Conservation (phyloP, 2,888 invertebrate genomes). For the Tetragonula carbonaria region DNA sequence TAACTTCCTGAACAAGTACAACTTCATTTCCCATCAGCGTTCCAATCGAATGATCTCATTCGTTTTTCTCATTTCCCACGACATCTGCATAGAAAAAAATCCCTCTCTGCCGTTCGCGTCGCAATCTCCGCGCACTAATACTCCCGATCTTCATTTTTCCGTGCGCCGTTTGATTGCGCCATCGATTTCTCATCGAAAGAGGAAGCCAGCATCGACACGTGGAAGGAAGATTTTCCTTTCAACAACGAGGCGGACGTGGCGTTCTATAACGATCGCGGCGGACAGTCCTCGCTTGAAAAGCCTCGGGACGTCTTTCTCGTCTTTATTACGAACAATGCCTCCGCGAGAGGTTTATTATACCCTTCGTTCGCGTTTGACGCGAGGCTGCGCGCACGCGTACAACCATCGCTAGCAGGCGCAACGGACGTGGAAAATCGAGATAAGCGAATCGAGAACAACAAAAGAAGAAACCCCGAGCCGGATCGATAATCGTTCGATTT, state of each 20-base stretch:
- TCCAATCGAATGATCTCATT: conserved; percentile 15
- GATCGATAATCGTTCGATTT: conserved; percentile 69
- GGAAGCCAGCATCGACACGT: background rate
- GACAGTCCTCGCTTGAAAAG: conserved; percentile 46
- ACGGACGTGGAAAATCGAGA: conserved; percentile 57
- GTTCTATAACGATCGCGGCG: conserved; percentile 42
- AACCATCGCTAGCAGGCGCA: background rate
- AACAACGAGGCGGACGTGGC: conserved; percentile 9
- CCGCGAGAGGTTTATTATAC: conserved; percentile 64
- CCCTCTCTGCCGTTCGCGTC: background rate
- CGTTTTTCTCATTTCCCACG: conserved; percentile 11
- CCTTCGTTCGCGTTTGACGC: conserved; percentile 50
- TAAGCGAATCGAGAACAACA: conserved; percentile 61
- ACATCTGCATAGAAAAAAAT: background rate
- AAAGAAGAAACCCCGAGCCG: conserved; percentile 49
- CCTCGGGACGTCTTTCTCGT: conserved; percentile 41
- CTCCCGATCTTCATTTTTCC: background rate
- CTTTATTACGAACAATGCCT: conserved; percentile 66
- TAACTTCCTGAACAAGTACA: background rate
- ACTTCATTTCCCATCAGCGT: background rate
- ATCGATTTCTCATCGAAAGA: conserved; percentile 8
- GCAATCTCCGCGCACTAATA: background rate
- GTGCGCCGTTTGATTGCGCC: background rate
- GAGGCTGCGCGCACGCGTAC: conserved; percentile 21
- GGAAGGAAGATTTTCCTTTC: conserved; percentile 45